These are phyloP conservation scores for Sebastes glaucus DNA, from an alignment of 2,797 vertebrate genomes.

Conservation along the genomic window DNA sequence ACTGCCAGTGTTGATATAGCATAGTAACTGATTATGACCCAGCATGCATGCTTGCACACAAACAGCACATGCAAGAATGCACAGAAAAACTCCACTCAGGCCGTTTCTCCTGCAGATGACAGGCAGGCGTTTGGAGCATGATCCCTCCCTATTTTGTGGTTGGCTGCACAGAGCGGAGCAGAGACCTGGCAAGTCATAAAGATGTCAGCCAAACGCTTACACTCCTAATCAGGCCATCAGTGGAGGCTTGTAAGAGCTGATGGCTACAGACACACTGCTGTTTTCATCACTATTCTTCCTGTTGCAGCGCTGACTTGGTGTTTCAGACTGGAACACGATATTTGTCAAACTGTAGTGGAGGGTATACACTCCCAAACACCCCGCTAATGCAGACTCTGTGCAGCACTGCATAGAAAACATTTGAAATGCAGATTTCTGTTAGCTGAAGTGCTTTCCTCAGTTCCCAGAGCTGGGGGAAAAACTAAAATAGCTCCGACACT, in stretches of 20 bases:
- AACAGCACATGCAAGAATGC: not conserved
- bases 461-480: slow-evolving; percentile 3
- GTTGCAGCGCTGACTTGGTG: slow-evolving; percentile 26
- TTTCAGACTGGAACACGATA: slow-evolving; percentile 27
- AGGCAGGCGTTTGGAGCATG: slow-evolving; percentile 28
- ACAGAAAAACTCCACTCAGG: not conserved
- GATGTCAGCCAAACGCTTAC: slow-evolving; percentile 51
- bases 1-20: not conserved
- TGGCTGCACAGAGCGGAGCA: slow-evolving; percentile 46
- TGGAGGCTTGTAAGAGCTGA: slow-evolving; percentile 54
- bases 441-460: slow-evolving; percentile 1
- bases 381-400: slow-evolving; percentile 30
- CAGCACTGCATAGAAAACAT: slow-evolving; percentile 18
- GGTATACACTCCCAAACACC: not conserved
- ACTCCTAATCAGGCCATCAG: slow-evolving; percentile 65
- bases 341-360: slow-evolving; percentile 35
- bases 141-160: slow-evolving; percentile 43
- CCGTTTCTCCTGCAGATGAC: slow-evolving; percentile 32
- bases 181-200: slow-evolving; percentile 56
- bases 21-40: not conserved
- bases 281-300: slow-evolving; percentile 29
- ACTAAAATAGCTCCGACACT: not conserved
- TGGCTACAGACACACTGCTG: slow-evolving; percentile 50
- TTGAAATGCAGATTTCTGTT: slow-evolving; percentile 45
- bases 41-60: not conserved